Evolutionary conservation across 1,140 invertebrate genomes (phyloP).

Genomic region (Drosophila lini): DNA sequence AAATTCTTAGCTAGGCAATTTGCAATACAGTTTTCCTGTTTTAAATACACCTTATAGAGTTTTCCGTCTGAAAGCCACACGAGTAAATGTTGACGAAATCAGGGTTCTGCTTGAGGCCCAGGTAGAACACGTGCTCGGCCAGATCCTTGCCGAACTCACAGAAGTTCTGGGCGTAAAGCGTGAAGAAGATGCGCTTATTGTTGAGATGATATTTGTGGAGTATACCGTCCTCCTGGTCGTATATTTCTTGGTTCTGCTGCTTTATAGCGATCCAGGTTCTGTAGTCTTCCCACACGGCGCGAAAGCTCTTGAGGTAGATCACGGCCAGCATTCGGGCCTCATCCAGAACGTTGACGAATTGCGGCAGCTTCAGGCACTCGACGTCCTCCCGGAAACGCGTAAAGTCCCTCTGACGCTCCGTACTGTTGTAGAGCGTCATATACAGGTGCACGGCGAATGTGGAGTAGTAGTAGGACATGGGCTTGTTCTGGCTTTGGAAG

Average conservation of each 20-base stretch:
- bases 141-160: slow-evolving; percentile 80
- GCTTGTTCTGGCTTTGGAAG: slow-evolving; percentile 74
- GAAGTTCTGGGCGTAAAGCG: slow-evolving; percentile 77
- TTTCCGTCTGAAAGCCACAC: slow-evolving; percentile 63
- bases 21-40: background rate
- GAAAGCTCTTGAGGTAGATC: slow-evolving; percentile 78
- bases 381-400: slow-evolving; percentile 59
- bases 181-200: slow-evolving; percentile 76
- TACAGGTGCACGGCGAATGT: slow-evolving; percentile 77
- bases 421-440: slow-evolving; percentile 74
- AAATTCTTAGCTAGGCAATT: background rate
- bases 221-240: slow-evolving; percentile 70
- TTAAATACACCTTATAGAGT: slow-evolving; percentile 50
- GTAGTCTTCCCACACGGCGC: slow-evolving; percentile 70
- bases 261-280: slow-evolving; percentile 51
- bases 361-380: slow-evolving; percentile 76
- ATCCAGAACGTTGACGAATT: slow-evolving; percentile 72
- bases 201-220: slow-evolving; percentile 55
- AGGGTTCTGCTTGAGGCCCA: slow-evolving; percentile 71
- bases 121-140: slow-evolving; percentile 72
- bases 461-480: slow-evolving; percentile 79
- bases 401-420: slow-evolving; percentile 59
- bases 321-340: slow-evolving; percentile 74
- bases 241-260: slow-evolving; percentile 43
- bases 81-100: slow-evolving; percentile 72